Evolutionary conservation across 1,140 invertebrate species (phyloP), one percentile per base, ranked within the genome.

Genomic region (Conus ventricosus): DNA sequence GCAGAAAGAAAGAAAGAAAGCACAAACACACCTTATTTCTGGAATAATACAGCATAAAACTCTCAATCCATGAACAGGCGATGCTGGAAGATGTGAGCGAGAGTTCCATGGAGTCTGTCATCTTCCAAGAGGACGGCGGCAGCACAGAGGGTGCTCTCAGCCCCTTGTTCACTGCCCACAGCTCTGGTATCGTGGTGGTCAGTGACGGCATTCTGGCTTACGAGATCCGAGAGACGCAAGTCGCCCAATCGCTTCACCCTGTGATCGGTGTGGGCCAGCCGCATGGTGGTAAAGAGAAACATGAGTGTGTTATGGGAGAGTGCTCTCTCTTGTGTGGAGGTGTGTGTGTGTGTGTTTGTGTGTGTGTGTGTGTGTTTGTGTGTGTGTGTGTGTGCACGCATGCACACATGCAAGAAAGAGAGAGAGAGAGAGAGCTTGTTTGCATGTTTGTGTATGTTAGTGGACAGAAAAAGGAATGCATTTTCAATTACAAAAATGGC

Each of bases 71-170:
- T 39, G 39, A 39, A 13, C 75, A 87, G 85, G 85, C 51, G 13
- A 87, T 82, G 25, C 81, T 90, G 87, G 89, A 90, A 25, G 89
- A 90, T 80, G 55, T 90, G 53, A 90, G 89, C 87, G 89, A 88
- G 57, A 57, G 80, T 55, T 90, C 89, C 23, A 80, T 85, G 78
- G 88, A 90, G 39, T 90, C 88, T 15, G 51, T 85, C 55, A 63
- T 57, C 17, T 27, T 75, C 5, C 27, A 75, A 55, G 82, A 55
- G 27, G 80, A 90, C 60, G 3, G 15, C 1, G 51, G 51, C 20
- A 17, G 11, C 6, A 51, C 8, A 17, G 82, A 63, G 23, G 25
- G 85, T 4, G n/a, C 5, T 17, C 67, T 54, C 15, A 23, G 15
- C 23, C 85, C 85, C 23, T 20, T 55, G 20, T 87, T 88, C 82